phyloP scores from a whole-genome alignment of 2,888 invertebrate genomes.

The Spatulosminthurus flaviceps region DNA sequence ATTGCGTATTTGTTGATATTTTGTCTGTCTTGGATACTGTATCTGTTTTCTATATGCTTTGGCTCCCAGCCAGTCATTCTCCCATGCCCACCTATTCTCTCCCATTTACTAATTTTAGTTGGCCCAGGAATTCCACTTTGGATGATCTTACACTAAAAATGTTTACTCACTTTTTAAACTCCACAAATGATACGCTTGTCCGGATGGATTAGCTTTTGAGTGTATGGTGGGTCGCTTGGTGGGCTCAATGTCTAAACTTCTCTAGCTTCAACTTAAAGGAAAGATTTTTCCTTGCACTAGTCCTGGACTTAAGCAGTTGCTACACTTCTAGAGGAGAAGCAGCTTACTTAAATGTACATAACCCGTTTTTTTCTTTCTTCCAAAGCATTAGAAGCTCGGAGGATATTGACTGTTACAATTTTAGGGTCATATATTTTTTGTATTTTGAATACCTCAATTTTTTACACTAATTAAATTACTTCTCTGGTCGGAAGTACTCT shows the following conservation, averaged over 20 bases:
- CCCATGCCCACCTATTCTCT: conserved; percentile 12
- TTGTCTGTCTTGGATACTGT: conserved; percentile 34
- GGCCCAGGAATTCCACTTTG: conserved; percentile 20
- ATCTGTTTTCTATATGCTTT: conserved; percentile 32
- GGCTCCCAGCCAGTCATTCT: conserved; percentile 24
- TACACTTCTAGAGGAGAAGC: too few relatives aligned
- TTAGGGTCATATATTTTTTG: too few relatives aligned
- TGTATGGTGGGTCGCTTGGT: neutral
- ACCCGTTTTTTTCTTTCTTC: too few relatives aligned
- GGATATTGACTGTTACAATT: too few relatives aligned
- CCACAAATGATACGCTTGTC: neutral
- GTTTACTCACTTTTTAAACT: conserved; percentile 6
- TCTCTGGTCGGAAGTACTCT: too few relatives aligned
- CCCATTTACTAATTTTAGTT: conserved; percentile 20
- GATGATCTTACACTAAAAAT: conserved; percentile 1
- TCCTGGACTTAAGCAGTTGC: neutral
- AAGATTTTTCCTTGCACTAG: too few relatives aligned
- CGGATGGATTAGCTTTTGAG: neutral
- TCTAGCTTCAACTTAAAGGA: neutral
- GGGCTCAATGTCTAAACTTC: neutral
- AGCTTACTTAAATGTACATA: too few relatives aligned
- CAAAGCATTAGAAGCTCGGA: too few relatives aligned
- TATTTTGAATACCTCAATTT: too few relatives aligned
- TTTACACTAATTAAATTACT: too few relatives aligned
- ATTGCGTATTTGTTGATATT: conserved; percentile 39